phyloP scores from a whole-genome alignment of 2,797 vertebrate genomes.

The Pachyuromys duprasi region DNA sequence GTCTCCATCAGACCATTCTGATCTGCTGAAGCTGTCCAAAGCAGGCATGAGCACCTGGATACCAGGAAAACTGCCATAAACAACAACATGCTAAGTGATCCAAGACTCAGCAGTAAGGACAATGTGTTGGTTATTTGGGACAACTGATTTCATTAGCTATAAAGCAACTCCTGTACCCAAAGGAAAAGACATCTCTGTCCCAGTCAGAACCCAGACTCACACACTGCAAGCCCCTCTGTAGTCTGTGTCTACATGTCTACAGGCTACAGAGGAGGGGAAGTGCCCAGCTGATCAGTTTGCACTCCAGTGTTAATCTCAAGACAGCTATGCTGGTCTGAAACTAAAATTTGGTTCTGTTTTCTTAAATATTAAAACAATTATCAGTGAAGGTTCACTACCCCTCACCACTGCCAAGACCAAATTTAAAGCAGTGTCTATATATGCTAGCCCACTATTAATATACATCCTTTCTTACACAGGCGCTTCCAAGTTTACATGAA shows the following conservation, averaged over 20 bases:
- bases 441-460: background rate
- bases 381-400: slow-evolving; percentile 20
- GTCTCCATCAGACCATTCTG: background rate
- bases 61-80: background rate
- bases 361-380: slow-evolving; percentile 52
- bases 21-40: slow-evolving; percentile 34
- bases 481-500: slow-evolving; percentile 53
- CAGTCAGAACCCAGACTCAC: slow-evolving; percentile 46
- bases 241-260: too few relatives aligned
- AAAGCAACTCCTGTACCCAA: background rate
- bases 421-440: slow-evolving; percentile 58
- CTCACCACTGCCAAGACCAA: background rate
- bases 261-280: background rate
- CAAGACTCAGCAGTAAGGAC: background rate
- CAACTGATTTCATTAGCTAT: slow-evolving; percentile 32
- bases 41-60: background rate
- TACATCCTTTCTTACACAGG: background rate
- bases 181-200: slow-evolving; percentile 8
- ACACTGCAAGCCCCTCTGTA: background rate
- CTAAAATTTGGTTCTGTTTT: background rate
- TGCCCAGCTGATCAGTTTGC: background rate
- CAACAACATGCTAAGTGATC: background rate
- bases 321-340: background rate
- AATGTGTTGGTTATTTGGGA: background rate
- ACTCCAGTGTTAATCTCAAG: slow-evolving; percentile 14